phyloP scores from a whole-genome alignment of 2,888 invertebrate genomes.

The Megaustenia siamemsis region DNA sequence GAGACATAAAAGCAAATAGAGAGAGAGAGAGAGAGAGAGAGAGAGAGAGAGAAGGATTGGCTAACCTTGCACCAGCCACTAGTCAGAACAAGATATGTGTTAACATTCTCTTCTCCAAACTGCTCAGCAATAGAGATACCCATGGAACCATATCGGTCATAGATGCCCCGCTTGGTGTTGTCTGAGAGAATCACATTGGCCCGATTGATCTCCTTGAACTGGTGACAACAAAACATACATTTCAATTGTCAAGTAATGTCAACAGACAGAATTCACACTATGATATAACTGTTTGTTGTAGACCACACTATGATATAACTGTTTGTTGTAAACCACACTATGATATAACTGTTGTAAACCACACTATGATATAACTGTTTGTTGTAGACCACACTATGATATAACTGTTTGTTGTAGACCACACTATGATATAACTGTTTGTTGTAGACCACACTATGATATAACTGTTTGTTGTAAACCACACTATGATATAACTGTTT shows the following conservation, averaged over 20 bases:
- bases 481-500: too few relatives aligned
- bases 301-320: too few relatives aligned
- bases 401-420: too few relatives aligned
- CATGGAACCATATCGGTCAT: constrained; percentile 98
- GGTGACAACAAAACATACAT: not conserved
- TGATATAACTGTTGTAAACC: too few relatives aligned
- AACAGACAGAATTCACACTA: not conserved
- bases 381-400: too few relatives aligned
- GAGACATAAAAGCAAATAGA: not conserved
- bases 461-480: too few relatives aligned
- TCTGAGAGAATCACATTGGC: constrained; percentile 96
- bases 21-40: not conserved
- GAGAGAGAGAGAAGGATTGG: not conserved
- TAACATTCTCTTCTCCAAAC: constrained; percentile 99
- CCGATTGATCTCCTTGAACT: constrained; percentile 97
- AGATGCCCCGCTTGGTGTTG: constrained; percentile 96
- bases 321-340: too few relatives aligned
- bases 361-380: too few relatives aligned
- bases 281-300: too few relatives aligned
- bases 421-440: too few relatives aligned
- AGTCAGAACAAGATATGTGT: constrained; percentile 97
- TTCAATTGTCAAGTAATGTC: not conserved
- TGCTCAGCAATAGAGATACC: constrained; percentile 93
- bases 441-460: too few relatives aligned
- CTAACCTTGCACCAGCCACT: constrained; percentile 96